Evolutionary conservation across 2,113 vertebrate genomes (phyloP), one percentile per base, ranked within the genome.

Genomic region (Pedetes capensis): DNA sequence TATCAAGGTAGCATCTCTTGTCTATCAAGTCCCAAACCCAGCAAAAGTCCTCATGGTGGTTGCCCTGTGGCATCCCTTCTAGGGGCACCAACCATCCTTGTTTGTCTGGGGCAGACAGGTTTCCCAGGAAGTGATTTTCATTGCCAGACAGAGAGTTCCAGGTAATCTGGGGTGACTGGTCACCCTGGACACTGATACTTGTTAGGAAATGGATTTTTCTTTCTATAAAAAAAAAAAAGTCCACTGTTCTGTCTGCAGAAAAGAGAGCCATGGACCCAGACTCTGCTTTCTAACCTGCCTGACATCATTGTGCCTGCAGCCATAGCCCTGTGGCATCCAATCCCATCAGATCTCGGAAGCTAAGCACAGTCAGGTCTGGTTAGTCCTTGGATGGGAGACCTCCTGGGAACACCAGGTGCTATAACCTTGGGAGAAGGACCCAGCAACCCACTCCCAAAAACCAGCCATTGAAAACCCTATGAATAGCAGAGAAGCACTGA

Each of bases 1-100:
- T 94, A 96, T 64, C 93, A 97, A 96, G 97, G 49, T 87, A 95
- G 96, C 94, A 95, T 95, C 10, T 47, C 8, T n/a, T 78, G 34
- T 68, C 76, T 59, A 16, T 47, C 22, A 27, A 64, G 23, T 64
- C 80, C 34, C n/a, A 57, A 34, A 23, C 37, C 3, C 8, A 29
- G 42, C 2, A 18, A 55, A 4, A 1, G 32, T 87, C 37, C 76
- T 71, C 51, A 20, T 11, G 49, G 29, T 37, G 61, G n/a, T 42
- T 0, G 29, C 11, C 34, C 25, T 0, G 1, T 63, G 23, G 10
- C 78, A 47, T 14, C 64, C 29, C 42, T 64, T 74, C 6, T 39
- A 8, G 22, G 6, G 34, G 39, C 22, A 47, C 25, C 1, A 34
- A 9, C 22, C 53, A 80, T 66, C 32, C 27, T 37, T 1, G 44